Conservation (phyloP, 2,113 vertebrate genomes). For the Otis tarda region DNA sequence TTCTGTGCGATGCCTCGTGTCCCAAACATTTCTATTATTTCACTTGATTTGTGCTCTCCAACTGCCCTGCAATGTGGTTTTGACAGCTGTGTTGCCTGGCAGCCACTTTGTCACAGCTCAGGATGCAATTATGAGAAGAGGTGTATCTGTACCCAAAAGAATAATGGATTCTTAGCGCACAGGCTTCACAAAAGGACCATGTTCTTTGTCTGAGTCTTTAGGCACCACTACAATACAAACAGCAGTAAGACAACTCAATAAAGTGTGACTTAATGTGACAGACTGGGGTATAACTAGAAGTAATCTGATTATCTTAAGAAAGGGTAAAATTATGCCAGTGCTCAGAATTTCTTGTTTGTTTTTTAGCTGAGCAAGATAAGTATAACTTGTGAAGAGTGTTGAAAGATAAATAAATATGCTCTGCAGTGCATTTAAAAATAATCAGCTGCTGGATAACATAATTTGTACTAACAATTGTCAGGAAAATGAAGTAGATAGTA, state of each 20-base stretch:
- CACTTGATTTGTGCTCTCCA: background rate
- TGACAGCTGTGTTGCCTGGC: constrained; percentile 31
- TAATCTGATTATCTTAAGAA: constrained; percentile 9
- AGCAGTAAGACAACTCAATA: background rate
- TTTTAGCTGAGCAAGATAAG: background rate
- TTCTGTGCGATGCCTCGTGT: background rate
- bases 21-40: background rate
- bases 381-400: background rate
- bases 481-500: background rate
- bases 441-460: background rate
- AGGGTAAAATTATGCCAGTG: background rate
- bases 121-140: constrained; percentile 21
- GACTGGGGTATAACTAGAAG: background rate
- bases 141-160: background rate
- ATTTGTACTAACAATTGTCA: background rate
- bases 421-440: background rate
- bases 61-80: background rate
- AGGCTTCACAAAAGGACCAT: background rate
- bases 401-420: background rate
- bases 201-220: background rate
- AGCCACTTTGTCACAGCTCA: constrained; percentile 17
- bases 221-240: background rate
- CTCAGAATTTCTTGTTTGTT: background rate
- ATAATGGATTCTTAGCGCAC: background rate
- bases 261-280: background rate